Evolutionary conservation across 1,140 invertebrate species (phyloP).

Genomic region (Neodiprion pinetum): DNA sequence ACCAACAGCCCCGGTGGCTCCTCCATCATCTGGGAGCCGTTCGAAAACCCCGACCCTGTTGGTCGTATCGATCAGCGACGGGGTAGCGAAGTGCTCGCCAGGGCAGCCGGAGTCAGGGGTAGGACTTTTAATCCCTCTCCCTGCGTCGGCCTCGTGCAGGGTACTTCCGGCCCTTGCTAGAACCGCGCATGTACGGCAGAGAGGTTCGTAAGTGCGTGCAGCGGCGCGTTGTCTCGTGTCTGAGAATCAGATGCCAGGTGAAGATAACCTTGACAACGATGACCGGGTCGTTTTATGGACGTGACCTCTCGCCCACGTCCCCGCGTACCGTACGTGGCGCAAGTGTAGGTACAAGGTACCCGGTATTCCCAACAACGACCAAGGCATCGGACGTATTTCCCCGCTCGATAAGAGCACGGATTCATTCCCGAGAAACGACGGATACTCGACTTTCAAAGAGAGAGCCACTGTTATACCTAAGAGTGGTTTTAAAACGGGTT

Average conservation of each 20-base stretch:
- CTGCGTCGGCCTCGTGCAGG: neutral
- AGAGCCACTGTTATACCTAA: constrained; percentile 15
- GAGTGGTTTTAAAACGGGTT: constrained; percentile 28
- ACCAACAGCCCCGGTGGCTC: neutral
- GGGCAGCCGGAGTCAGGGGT: neutral
- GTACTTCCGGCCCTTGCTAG: neutral
- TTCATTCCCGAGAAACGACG: neutral
- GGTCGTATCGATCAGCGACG: neutral
- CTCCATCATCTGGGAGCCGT: neutral
- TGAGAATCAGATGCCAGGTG: neutral
- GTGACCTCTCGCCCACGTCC: neutral
- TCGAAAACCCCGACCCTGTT: neutral
- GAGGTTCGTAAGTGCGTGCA: neutral
- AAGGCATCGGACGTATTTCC: too few species aligned
- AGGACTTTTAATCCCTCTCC: neutral
- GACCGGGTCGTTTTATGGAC: neutral
- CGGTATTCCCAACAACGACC: too few species aligned
- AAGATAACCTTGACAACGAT: neutral
- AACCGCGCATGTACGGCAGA: too few species aligned
- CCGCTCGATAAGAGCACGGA: too few species aligned
- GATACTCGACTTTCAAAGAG: constrained; percentile 15
- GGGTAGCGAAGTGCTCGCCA: neutral
- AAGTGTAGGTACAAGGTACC: too few species aligned
- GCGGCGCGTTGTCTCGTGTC: neutral
- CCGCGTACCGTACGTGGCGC: too few species aligned